These are phyloP conservation scores for Thermophis baileyi DNA, from an alignment of 2,113 vertebrate species.

Conservation along the genomic window DNA sequence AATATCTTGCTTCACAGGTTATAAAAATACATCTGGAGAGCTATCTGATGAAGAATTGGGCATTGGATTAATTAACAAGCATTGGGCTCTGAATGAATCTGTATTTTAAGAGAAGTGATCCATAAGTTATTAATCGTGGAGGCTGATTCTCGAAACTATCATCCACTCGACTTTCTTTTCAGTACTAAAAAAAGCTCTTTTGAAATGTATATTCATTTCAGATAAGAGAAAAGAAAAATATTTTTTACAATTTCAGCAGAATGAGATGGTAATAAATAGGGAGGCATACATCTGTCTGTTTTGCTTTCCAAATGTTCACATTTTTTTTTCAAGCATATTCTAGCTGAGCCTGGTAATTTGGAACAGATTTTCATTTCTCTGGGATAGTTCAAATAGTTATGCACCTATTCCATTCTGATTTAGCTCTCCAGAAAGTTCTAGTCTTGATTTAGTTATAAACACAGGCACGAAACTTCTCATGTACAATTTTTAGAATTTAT, in stretches of 20 bases:
- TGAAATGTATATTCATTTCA: conserved; percentile 3
- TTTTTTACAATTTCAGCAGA: background rate
- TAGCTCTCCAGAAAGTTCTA: background rate
- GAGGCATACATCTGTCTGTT: background rate
- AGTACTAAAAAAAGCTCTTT: conserved; percentile 4
- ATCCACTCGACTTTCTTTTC: conserved; percentile 5
- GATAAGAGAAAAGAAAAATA: background rate
- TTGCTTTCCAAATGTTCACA: background rate
- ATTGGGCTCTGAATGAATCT: conserved; percentile 44
- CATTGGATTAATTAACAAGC: conserved; percentile 60
- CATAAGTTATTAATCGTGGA: conserved; percentile 25
- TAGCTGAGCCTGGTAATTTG: background rate
- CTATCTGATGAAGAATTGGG: conserved; percentile 50
- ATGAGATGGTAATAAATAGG: background rate
- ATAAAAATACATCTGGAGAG: conserved; percentile 38
- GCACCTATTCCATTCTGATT: background rate
- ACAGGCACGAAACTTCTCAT: background rate
- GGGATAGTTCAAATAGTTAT: background rate
- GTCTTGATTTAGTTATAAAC: background rate
- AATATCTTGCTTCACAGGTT: conserved; percentile 62
- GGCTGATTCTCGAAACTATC: conserved; percentile 19
- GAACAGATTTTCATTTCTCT: background rate
- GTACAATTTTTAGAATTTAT: background rate
- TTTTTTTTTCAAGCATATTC: background rate
- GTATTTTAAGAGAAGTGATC: conserved; percentile 50